Base-by-base conservation (phyloP, 2,797 vertebrate genomes). In the Buphagus erythrorhynchus region DNA sequence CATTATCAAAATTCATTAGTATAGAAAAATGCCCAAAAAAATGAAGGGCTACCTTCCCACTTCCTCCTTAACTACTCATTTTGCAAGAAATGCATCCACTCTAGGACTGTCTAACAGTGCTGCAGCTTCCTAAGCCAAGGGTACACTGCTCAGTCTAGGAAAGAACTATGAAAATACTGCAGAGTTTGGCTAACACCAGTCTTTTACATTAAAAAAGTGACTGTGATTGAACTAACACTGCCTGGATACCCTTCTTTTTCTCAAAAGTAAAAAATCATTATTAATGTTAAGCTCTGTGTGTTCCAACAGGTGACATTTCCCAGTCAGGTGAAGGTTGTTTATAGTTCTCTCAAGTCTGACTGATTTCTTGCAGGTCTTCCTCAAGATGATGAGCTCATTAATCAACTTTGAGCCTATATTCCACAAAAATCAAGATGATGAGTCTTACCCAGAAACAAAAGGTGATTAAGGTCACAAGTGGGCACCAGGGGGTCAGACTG, bases 311-410 rank as follows among this genome's bases (percentile, higher is more conserved):
- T 71, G 93, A 90, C 62, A 46, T 58, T 87, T 94, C 82, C 49
- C 76, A 90, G 58, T 9, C 33, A 93, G 72, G 62, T 72, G 38
- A 94, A 75, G 55, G 58, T 33, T 88, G 80, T 86, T 94, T 71
- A 92, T 16, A 72, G 62, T 36, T 93, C 80, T 88, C 63, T 67
- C 49, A 75, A 79, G 71, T 58, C 84, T 87, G 84, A 96, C 58
- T 68, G 79, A 93, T 42, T 93, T 82, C 89, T 89, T 88, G 72
- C 61, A 82, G 59, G 48, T 94, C 93, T 92, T 75, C 87, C 74
- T 82, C 75, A 73, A 66, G 66, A 79, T 67, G 52, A 89, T 10
- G 38, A 79, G 62, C 49, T 93, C 86, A 86, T 86, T 52, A 93
- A 93, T 84, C 93, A 92, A 80, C 86, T 95, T 46, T 61, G 82